A percentile compares a stretch with the other conserved stretches of the same genome.
Conservation (phyloP, 30 jellyfish, hydroid and myxozoan species). For the Aurelia aurita complex sp. Pacific region DNA sequence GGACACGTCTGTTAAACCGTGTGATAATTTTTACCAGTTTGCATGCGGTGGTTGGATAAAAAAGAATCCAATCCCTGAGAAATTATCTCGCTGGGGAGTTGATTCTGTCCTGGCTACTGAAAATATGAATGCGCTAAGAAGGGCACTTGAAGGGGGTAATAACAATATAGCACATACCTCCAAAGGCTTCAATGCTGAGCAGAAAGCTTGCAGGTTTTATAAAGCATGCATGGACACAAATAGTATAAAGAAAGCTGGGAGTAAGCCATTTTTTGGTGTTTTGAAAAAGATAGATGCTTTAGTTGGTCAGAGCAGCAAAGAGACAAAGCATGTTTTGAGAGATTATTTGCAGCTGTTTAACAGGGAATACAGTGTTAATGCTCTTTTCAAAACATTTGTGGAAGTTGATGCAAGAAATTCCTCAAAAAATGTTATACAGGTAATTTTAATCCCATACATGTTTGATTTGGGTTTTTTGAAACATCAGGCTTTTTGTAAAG, state of each 20-base stretch:
- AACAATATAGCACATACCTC: constrained; percentile 18
- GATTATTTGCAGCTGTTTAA: constrained; percentile 18
- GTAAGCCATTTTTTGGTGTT: constrained; percentile 51
- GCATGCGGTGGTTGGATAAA: constrained; percentile 94
- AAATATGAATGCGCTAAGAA: constrained; percentile 62
- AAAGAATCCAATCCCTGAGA: constrained; percentile 86
- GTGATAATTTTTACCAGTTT: constrained; percentile 74
- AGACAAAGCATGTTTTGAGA: neutral
- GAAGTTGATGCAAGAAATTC: constrained; percentile 71
- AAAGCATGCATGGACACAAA: constrained; percentile 82
- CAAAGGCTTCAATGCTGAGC: constrained; percentile 39
- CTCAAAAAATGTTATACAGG: constrained; percentile 48
- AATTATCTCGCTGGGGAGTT: constrained; percentile 74
- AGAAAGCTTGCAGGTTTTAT: constrained; percentile 69
- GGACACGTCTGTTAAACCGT: constrained; percentile 71
- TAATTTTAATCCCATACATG: neutral
- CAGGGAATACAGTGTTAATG: constrained; percentile 30
- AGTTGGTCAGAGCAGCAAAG: neutral
- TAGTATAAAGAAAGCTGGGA: constrained; percentile 61
- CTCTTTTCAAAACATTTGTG: constrained; percentile 40
- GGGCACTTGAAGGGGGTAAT: constrained; percentile 31
- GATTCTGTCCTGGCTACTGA: constrained; percentile 63
- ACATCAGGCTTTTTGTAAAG: too few relatives aligned
- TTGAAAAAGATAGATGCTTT: constrained; percentile 24
- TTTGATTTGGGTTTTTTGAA: too few relatives aligned